Conservation (phyloP, 2,797 vertebrate species). For the Phataginus tricuspis region DNA sequence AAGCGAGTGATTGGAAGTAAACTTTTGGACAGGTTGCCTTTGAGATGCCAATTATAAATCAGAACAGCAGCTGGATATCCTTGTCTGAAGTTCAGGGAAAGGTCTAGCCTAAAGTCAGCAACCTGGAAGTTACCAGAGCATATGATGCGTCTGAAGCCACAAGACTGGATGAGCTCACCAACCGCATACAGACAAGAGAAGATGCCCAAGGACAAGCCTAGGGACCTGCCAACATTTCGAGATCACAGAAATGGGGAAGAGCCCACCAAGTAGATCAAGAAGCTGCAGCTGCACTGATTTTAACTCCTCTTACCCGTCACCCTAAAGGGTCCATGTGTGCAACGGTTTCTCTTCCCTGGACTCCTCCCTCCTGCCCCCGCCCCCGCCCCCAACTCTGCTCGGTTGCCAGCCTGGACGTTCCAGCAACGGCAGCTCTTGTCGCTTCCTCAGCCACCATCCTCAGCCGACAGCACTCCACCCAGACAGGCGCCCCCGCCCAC, state of each 20-base stretch:
- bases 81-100: not conserved
- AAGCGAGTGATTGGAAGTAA: not conserved
- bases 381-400: not conserved
- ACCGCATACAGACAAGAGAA: not conserved
- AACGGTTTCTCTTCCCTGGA: not conserved
- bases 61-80: not conserved
- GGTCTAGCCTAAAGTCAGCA: not conserved
- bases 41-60: not conserved
- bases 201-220: not conserved
- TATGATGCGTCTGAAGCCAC: not conserved
- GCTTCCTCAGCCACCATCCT: not conserved
- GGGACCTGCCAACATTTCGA: not conserved
- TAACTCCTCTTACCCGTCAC: not conserved
- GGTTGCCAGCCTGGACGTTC: not conserved
- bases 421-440: not conserved
- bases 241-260: not conserved
- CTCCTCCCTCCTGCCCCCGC: too few relatives aligned
- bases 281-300: not conserved
- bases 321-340: accelerated
- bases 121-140: not conserved
- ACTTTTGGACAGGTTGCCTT: not conserved
- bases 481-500: not conserved
- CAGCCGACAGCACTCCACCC: not conserved
- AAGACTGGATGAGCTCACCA: not conserved
- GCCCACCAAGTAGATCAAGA: not conserved